These are phyloP conservation scores for Meteorus cinctellus DNA, from an alignment of 2,888 invertebrate species.

Conservation along the genomic window DNA sequence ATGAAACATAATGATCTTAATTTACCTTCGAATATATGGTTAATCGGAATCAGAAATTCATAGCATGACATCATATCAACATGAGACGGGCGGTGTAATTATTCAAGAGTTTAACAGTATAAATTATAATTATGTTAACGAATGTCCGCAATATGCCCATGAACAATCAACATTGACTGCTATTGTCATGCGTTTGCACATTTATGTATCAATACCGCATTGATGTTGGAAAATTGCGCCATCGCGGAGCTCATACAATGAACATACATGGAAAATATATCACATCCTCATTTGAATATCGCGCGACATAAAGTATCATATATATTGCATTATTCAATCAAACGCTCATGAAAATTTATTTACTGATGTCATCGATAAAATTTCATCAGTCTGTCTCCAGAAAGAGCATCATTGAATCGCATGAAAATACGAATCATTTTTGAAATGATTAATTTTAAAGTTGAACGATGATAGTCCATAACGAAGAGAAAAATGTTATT, in stretches of 20 bases:
- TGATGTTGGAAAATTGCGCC: not conserved
- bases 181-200: not conserved
- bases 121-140: not conserved
- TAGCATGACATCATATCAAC: not conserved
- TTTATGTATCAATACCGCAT: not conserved
- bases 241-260: not conserved
- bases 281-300: not conserved
- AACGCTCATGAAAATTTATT: not conserved
- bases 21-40: not conserved
- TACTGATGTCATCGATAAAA: not conserved
- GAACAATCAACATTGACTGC: not conserved
- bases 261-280: not conserved
- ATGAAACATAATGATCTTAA: not conserved
- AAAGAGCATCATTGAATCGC: no score
- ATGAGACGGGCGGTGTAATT: not conserved
- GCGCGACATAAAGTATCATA: not conserved
- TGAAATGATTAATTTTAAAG: no score
- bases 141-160: not conserved
- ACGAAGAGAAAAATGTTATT: no score
- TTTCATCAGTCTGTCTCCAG: not conserved
- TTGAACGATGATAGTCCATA: no score
- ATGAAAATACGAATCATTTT: no score
- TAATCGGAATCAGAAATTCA: not conserved
- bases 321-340: not conserved
- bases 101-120: not conserved